Conservation (phyloP, 2,888 invertebrate species). For the Drosophila kanekoi region DNA sequence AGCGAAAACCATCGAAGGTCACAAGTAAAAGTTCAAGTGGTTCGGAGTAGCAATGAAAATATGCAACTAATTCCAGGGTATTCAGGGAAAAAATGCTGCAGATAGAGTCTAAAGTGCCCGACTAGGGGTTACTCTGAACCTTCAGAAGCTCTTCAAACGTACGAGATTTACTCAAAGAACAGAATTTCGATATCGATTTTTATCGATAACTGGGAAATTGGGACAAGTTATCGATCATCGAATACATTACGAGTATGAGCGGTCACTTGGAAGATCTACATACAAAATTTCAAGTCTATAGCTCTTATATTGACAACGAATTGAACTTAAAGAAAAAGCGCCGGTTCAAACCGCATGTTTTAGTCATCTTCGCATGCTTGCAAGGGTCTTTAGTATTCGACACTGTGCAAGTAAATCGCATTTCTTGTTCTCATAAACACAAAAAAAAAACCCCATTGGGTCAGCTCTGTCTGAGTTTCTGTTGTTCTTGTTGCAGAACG, state of each 20-base stretch:
- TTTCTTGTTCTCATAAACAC: slow-evolving; percentile 29
- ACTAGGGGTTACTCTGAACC: too few relatives aligned
- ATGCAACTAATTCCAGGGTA: slow-evolving; percentile 1
- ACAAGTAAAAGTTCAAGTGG: slow-evolving; percentile 47
- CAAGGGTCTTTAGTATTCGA: background rate
- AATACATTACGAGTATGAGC: too few relatives aligned
- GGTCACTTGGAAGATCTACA: too few relatives aligned
- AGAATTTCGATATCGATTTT: too few relatives aligned
- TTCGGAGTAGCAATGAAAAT: slow-evolving; percentile 27
- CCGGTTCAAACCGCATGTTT: too few relatives aligned
- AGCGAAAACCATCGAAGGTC: slow-evolving; percentile 54
- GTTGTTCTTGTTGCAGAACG: slow-evolving; percentile 19
- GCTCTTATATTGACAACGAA: too few relatives aligned
- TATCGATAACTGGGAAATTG: too few relatives aligned
- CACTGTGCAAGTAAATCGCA: background rate
- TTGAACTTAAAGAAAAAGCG: too few relatives aligned
- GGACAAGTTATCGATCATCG: too few relatives aligned
- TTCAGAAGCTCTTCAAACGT: too few relatives aligned
- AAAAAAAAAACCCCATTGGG: slow-evolving; percentile 32
- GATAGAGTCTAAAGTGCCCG: background rate
- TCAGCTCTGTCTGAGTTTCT: slow-evolving; percentile 21
- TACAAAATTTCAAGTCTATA: too few relatives aligned
- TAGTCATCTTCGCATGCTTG: background rate
- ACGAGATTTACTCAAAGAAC: too few relatives aligned
- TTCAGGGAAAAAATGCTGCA: background rate